Conservation (phyloP, 2,113 vertebrate species). For the Oncorhynchus tshawytscha region DNA sequence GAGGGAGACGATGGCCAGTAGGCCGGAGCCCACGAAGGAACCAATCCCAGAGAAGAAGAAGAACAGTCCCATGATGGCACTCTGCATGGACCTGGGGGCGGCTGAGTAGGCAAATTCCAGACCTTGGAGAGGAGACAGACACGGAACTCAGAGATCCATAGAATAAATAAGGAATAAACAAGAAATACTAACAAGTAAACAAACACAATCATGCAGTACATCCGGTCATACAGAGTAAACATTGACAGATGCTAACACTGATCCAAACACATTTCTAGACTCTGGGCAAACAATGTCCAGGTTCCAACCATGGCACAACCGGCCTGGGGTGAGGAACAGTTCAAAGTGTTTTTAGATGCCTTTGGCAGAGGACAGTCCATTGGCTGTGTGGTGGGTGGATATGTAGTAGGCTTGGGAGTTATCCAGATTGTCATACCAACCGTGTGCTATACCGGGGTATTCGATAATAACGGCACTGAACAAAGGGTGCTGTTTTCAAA, state of each 20-base stretch:
- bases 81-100: slow-evolving; percentile 96
- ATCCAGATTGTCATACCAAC: not conserved
- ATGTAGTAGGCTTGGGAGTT: not conserved
- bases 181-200: not conserved
- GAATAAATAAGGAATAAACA: not conserved
- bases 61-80: slow-evolving; percentile 96
- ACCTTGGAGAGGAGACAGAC: slow-evolving; percentile 68
- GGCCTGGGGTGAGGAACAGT: not conserved
- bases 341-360: not conserved
- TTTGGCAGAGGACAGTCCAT: not conserved
- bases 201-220: not conserved
- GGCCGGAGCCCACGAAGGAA: slow-evolving; percentile 92
- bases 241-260: not conserved
- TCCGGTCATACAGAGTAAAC: not conserved
- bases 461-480: no score
- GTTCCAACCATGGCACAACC: not conserved
- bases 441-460: no score
- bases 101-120: slow-evolving; percentile 97
- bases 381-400: no score
- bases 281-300: not conserved
- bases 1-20: slow-evolving; percentile 88
- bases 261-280: not conserved
- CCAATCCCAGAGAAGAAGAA: slow-evolving; percentile 98
- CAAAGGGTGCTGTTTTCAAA: no score
- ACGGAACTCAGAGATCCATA: not conserved